Percentiles rank a stretch among this genome's conserved stretches.
Evolutionary conservation across 2,888 invertebrate species (phyloP).

Genomic region (Dryomyza anilis): DNA sequence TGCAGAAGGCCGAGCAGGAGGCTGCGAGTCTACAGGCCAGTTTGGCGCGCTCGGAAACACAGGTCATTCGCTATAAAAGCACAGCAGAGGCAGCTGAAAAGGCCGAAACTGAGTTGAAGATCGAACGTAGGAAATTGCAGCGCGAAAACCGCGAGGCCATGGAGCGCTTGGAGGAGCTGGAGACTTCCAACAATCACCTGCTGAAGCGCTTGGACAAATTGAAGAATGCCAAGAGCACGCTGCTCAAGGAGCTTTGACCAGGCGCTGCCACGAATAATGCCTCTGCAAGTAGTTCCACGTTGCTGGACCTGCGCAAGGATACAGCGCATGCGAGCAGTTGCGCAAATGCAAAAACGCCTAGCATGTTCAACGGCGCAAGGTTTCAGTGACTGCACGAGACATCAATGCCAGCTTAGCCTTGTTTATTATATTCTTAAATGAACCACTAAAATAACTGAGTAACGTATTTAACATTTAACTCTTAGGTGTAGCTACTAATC

Average conservation of each 20-base stretch:
- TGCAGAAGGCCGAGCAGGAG: constrained; percentile 98
- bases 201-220: constrained; percentile 96
- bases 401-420: constrained; percentile 21
- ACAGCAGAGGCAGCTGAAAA: constrained; percentile 93
- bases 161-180: constrained; percentile 90
- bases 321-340: not conserved
- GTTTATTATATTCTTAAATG: constrained; percentile 4
- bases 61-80: constrained; percentile 91
- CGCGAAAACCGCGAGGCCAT: constrained; percentile 95
- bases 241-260: constrained; percentile 81
- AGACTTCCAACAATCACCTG: constrained; percentile 95
- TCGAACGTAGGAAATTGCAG: constrained; percentile 90
- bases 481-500: constrained; percentile 15
- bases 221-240: constrained; percentile 92
- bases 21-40: constrained; percentile 94
- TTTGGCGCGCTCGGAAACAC: constrained; percentile 92
- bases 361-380: not conserved
- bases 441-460: constrained; percentile 8
- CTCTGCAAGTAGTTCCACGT: not conserved
- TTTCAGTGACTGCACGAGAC: not conserved
- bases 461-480: constrained; percentile 2
- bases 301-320: not conserved
- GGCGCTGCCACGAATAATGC: not conserved
- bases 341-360: not conserved
- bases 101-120: constrained; percentile 92